Evolutionary conservation across 37 sponge, comb jelly and placozoan species (phyloP).

Genomic region (Amphimedon queenslandica): DNA sequence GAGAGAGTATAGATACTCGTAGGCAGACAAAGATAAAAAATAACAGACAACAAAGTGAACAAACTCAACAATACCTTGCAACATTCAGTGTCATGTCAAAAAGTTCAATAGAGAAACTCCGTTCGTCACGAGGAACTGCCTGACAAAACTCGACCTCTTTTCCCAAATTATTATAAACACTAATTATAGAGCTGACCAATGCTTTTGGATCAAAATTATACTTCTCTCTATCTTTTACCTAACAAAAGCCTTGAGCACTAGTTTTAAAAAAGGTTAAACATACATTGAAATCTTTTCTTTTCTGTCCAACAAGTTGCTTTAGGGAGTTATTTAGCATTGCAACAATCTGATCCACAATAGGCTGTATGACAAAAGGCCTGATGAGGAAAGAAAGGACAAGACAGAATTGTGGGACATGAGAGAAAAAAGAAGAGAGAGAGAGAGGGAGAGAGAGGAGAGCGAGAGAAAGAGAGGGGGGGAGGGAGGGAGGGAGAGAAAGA

Average conservation of each 20-base stretch:
- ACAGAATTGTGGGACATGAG: neutral
- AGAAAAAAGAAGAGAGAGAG: neutral
- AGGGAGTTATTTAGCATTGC: conserved; percentile 96
- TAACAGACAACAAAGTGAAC: too few species aligned
- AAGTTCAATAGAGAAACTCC: conserved; percentile 82
- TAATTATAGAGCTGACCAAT: conserved; percentile 60
- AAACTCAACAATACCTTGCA: conserved; percentile 26
- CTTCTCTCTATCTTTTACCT: conserved; percentile 73
- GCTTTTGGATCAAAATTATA: conserved; percentile 79
- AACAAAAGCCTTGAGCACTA: neutral
- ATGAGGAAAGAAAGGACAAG: neutral
- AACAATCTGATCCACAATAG: conserved; percentile 86
- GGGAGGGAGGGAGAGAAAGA: neutral
- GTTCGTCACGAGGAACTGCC: conserved; percentile 83
- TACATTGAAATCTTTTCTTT: conserved; percentile 82
- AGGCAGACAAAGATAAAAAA: too few species aligned
- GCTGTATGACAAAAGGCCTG: conserved; percentile 48
- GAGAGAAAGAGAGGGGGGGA: too few species aligned
- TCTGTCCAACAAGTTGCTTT: conserved; percentile 84
- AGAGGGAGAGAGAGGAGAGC: too few species aligned
- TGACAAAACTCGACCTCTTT: conserved; percentile 61
- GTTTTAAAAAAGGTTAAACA: neutral
- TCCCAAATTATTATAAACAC: conserved; percentile 80
- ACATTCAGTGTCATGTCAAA: conserved; percentile 57
- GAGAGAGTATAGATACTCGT: neutral